phyloP scores from a whole-genome alignment of 2,888 invertebrate species.

The Acheta domesticus region DNA sequence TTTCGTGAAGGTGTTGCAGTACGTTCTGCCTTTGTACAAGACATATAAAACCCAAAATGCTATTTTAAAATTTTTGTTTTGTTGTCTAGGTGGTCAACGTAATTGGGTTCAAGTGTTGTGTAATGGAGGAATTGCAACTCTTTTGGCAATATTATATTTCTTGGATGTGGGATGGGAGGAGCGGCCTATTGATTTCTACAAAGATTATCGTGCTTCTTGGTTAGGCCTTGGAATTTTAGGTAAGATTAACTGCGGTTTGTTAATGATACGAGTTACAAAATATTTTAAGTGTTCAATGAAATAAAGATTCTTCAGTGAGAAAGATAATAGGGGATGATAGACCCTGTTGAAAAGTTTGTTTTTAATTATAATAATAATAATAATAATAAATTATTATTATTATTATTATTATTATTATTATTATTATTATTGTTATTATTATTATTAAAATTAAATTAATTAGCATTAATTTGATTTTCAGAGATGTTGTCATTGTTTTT shows the following conservation, averaged over 20 bases:
- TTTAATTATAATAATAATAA: too few species aligned
- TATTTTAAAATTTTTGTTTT: not conserved
- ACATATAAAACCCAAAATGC: not conserved
- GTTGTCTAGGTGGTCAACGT: constrained; percentile 67
- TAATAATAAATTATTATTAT: too few species aligned
- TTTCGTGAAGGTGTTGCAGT: constrained; percentile 67
- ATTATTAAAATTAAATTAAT: too few species aligned
- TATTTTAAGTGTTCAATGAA: not conserved
- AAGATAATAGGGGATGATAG: too few species aligned
- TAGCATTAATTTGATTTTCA: too few species aligned
- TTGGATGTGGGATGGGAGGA: constrained; percentile 77
- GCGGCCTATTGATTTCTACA: constrained; percentile 70
- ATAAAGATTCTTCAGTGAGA: too few species aligned
- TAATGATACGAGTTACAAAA: not conserved
- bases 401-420: too few species aligned
- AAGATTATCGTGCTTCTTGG: constrained; percentile 76
- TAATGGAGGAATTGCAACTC: constrained; percentile 83
- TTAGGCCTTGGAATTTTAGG: constrained; percentile 74
- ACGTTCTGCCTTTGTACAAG: not conserved
- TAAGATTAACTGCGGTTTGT: constrained; percentile 42
- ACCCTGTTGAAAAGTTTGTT: too few species aligned
- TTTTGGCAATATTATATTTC: constrained; percentile 71
- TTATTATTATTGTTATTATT: too few species aligned
- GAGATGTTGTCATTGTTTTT: too few species aligned
- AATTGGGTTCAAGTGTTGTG: constrained; percentile 89